Percentiles rank a stretch among this genome's conserved stretches.
Conservation (phyloP, 1,140 invertebrate species). For the Polypedilum pembai region DNA sequence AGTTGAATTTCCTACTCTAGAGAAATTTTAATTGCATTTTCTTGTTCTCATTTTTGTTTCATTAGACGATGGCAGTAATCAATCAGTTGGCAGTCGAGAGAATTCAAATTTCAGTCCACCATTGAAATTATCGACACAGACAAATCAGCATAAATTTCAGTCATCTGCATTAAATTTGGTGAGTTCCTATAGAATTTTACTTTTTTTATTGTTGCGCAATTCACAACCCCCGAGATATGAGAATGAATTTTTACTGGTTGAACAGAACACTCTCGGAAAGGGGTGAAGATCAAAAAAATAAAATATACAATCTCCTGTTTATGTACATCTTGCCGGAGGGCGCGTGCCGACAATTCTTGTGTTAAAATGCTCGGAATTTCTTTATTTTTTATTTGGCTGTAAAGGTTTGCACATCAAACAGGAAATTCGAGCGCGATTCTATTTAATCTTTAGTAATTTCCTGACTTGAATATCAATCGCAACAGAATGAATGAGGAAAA, state of each 20-base stretch:
- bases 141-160: not conserved
- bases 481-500: too few species aligned
- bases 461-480: constrained; percentile 4
- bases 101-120: constrained; percentile 22
- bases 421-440: constrained; percentile 1
- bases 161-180: constrained; percentile 24
- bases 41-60: constrained; percentile 1
- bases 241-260: constrained; percentile 15
- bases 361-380: not conserved
- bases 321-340: constrained; percentile 14
- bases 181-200: not conserved
- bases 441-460: constrained; percentile 18
- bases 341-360: constrained; percentile 13
- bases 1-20: not conserved
- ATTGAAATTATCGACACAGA: not conserved
- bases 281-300: constrained; percentile 24
- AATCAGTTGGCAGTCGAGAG: constrained; percentile 6
- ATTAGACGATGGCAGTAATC: constrained; percentile 5
- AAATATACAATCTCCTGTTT: constrained; percentile 13
- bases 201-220: not conserved
- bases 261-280: not conserved
- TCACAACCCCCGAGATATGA: not conserved
- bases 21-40: not conserved
- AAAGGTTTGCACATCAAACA: constrained; percentile 23
- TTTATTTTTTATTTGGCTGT: not conserved